Conservation (phyloP, 2,113 vertebrate genomes). For the Ammodytes dubius region DNA sequence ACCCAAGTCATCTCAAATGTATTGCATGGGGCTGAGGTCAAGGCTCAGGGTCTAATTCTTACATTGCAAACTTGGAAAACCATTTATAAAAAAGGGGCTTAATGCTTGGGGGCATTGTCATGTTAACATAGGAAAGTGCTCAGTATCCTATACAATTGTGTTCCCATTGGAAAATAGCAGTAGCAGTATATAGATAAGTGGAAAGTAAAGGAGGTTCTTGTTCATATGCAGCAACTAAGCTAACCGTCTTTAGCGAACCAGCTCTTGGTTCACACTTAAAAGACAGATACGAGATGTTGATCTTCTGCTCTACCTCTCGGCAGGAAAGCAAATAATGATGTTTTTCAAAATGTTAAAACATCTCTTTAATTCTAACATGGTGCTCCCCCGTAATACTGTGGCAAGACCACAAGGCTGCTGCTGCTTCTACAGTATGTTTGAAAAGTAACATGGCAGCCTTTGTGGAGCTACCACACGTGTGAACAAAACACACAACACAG, state of each 20-base stretch:
- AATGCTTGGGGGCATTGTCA: background rate
- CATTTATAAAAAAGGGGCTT: background rate
- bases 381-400: slow-evolving; percentile 30
- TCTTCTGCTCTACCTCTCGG: no score
- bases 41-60: background rate
- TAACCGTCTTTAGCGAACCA: no score
- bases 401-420: slow-evolving; percentile 2
- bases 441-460: slow-evolving; percentile 22
- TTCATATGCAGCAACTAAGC: no score
- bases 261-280: no score
- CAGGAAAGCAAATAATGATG: background rate
- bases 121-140: background rate
- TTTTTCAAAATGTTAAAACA: background rate
- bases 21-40: background rate
- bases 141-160: background rate
- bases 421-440: background rate
- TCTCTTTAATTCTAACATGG: background rate
- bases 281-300: no score
- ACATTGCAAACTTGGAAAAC: background rate
- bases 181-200: background rate
- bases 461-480: slow-evolving; percentile 11
- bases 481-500: slow-evolving; percentile 22
- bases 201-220: background rate
- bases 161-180: background rate
- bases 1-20: background rate